A percentile compares a stretch with the other conserved stretches of the same genome.
Evolutionary conservation across 2,888 invertebrate species (phyloP).

Genomic region (Erynnis tages): DNA sequence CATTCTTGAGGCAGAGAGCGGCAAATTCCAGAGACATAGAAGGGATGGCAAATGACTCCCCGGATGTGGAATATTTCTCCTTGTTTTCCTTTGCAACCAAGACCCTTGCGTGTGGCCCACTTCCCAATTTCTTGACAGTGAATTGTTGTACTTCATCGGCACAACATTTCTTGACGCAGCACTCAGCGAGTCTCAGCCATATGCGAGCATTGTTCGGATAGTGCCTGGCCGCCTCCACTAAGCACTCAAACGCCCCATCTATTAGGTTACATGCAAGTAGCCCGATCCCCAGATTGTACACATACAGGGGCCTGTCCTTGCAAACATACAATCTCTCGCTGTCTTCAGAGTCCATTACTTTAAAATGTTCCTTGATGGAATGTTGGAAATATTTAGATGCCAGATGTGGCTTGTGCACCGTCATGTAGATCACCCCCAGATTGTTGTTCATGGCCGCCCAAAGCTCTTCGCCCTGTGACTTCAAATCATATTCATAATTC

Average conservation of each 20-base stretch:
- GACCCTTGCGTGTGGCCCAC: conserved; percentile 69
- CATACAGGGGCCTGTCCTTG: conserved; percentile 82
- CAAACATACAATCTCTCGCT: conserved; percentile 65
- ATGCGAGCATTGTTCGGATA: conserved; percentile 94
- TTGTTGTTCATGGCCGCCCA: conserved; percentile 87
- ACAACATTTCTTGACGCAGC: conserved; percentile 89
- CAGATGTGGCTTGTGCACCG: conserved; percentile 89
- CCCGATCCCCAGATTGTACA: conserved; percentile 92
- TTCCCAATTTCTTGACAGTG: conserved; percentile 69
- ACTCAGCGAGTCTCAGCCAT: conserved; percentile 96
- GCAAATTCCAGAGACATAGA: conserved; percentile 95
- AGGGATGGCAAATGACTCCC: conserved; percentile 92
- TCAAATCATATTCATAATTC: conserved; percentile 64
- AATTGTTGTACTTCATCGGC: conserved; percentile 75
- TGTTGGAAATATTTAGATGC: conserved; percentile 90
- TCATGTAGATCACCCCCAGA: conserved; percentile 90
- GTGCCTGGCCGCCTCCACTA: conserved; percentile 91
- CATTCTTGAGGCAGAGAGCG: conserved; percentile 92
- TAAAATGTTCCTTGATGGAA: conserved; percentile 87
- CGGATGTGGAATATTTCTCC: conserved; percentile 70
- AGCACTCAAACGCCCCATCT: conserved; percentile 93
- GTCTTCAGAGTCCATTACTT: conserved; percentile 66
- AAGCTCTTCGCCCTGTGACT: conserved; percentile 71
- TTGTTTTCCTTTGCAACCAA: conserved; percentile 63
- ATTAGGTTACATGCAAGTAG: conserved; percentile 91